A percentile compares a stretch with the other conserved stretches of the same genome.
Evolutionary conservation across 23 tunicate species (phyloP).

Genomic region (Phallusia fumigata): DNA sequence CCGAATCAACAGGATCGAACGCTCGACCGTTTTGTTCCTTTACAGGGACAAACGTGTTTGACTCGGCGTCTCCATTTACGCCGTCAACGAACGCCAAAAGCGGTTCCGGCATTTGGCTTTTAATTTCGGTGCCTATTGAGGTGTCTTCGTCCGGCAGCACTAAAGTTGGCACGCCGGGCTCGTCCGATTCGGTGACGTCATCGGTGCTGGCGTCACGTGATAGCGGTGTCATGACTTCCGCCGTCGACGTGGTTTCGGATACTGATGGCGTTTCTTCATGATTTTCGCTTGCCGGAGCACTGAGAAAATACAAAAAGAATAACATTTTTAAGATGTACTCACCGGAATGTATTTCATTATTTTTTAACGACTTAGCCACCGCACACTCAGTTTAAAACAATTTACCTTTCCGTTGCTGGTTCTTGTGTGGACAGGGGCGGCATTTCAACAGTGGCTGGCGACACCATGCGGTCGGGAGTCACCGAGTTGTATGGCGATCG

Average conservation of each 20-base stretch:
- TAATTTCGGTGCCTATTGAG: background rate
- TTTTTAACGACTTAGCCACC: too few species aligned
- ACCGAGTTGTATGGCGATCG: slow-evolving; percentile 4
- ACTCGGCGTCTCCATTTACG: background rate
- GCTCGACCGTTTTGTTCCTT: background rate
- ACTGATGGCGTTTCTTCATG: background rate
- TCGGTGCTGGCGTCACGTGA: background rate
- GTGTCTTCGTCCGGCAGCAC: background rate
- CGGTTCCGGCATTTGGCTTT: background rate
- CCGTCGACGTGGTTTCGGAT: too few species aligned
- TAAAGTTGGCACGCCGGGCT: background rate
- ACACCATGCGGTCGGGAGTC: background rate
- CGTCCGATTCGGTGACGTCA: background rate
- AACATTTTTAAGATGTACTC: too few species aligned
- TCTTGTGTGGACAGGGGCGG: background rate
- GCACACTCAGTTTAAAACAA: too few species aligned
- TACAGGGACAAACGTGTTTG: background rate
- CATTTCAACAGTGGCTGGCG: background rate
- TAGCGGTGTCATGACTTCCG: background rate
- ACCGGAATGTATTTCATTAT: too few species aligned
- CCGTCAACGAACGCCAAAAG: background rate
- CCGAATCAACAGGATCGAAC: background rate
- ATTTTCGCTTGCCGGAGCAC: background rate
- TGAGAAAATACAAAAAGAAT: background rate
- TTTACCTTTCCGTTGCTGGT: background rate